phyloP scores from a whole-genome alignment of 2,113 vertebrate genomes.

The Piprites chloris region DNA sequence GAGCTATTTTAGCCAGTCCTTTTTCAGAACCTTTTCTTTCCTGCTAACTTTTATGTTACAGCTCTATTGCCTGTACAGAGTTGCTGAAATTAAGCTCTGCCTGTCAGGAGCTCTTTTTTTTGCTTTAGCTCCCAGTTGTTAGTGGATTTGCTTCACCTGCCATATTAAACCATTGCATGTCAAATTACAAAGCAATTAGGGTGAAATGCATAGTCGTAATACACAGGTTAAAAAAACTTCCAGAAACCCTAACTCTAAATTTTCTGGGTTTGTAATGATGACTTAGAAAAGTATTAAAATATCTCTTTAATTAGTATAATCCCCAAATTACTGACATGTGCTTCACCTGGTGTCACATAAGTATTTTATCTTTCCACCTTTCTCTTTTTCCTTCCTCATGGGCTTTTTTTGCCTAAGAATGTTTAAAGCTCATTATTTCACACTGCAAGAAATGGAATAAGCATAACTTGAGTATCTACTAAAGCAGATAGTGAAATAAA shows the following conservation, averaged over 20 bases:
- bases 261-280: background rate
- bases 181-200: slow-evolving; percentile 40
- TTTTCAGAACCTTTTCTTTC: slow-evolving; percentile 33
- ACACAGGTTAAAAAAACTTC: background rate
- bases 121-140: background rate
- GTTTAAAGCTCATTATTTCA: background rate
- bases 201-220: background rate
- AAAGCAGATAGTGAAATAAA: background rate
- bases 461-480: background rate
- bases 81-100: slow-evolving; percentile 7
- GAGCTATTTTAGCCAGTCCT: slow-evolving; percentile 41
- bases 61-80: background rate
- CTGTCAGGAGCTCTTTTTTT: slow-evolving; percentile 25
- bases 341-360: background rate
- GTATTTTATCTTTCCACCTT: background rate
- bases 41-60: slow-evolving; percentile 33
- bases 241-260: background rate
- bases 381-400: background rate
- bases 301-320: background rate
- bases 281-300: background rate
- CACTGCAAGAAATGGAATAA: background rate
- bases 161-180: background rate
- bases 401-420: background rate
- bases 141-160: slow-evolving; percentile 23
- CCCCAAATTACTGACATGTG: background rate